Evolutionary conservation across 2,113 vertebrate species (phyloP), one percentile per base, ranked within the genome.

Genomic region (Podiceps cristatus): DNA sequence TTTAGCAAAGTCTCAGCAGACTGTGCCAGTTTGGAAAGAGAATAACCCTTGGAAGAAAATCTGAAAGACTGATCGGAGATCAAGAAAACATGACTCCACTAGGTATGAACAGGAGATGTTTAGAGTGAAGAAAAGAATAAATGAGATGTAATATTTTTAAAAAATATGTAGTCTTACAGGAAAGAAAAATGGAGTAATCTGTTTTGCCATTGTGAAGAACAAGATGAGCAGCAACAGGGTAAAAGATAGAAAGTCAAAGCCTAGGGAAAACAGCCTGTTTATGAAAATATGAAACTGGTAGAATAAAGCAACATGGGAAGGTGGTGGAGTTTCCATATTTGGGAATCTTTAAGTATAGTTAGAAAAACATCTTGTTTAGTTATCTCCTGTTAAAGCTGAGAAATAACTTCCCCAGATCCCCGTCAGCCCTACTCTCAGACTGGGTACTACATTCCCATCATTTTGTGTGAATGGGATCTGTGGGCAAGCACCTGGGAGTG

Each of bases 361-460:
- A 58, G 22, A 71, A 53, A 37, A 63, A 2, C 16, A 14, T 17
- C 19, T 59, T 27, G 9, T 40, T 62, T 33, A n/a, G 11, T 12
- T 63, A n/a, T 69, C 17, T 45, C 18, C 6, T 52, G 88, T 74
- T 45, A 37, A 75, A 74, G 8, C 7, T 88, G 52, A 17, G 11
- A 75, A 78, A 9, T 52, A 29, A 22, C 13, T 78, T 75, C 40
- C 29, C 9, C 0, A 29, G 59, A 63, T 42, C 6, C 18, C 18
- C 2, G 3, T 16, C 22, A 87, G 12, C 28, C 7, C 10, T 76
- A 1, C 15, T 60, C 3, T 50, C 7, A 2, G 22, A 2, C 4
- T 28, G 55, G 45, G 11, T 16, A 2, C 45, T 24, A 6, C 8
- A 3, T 13, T 42, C 2, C 19, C 27, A 50, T 24, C 2, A 0